A percentile compares a stretch with the other conserved stretches of the same genome.
phyloP scores from a whole-genome alignment of 2,888 invertebrate species.

The Liopterus haemorrhoidalis region DNA sequence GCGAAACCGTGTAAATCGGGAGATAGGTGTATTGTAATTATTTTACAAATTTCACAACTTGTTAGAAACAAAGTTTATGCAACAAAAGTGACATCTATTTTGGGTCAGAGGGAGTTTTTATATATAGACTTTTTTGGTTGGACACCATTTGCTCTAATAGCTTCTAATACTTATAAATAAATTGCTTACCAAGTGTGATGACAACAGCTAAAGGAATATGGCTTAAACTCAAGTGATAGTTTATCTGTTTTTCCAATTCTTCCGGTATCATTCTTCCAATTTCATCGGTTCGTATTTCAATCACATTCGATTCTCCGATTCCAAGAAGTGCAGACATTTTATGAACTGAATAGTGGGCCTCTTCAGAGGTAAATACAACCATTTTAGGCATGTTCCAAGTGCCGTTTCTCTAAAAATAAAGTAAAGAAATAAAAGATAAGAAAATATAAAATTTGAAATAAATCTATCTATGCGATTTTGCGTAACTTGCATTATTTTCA shows the following conservation, averaged over 20 bases:
- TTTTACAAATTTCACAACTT: too few relatives aligned
- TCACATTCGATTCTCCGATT: slow-evolving; percentile 53
- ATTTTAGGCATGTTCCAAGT: slow-evolving; percentile 43
- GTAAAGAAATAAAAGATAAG: too few relatives aligned
- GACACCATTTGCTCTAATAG: too few relatives aligned
- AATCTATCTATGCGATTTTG: neutral
- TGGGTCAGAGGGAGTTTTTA: neutral
- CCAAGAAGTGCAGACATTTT: slow-evolving; percentile 55
- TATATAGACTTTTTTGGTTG: slow-evolving; percentile 8
- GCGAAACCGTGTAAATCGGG: too few relatives aligned
- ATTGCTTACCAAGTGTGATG: slow-evolving; percentile 43
- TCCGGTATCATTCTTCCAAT: slow-evolving; percentile 43
- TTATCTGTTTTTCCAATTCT: slow-evolving; percentile 42
- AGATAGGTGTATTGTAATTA: too few relatives aligned
- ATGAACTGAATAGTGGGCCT: slow-evolving; percentile 57
- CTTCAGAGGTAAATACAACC: slow-evolving; percentile 51
- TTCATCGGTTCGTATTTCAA: slow-evolving; percentile 45
- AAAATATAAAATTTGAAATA: neutral
- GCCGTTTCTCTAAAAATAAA: slow-evolving; percentile 42
- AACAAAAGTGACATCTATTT: too few relatives aligned
- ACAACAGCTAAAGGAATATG: slow-evolving; percentile 47
- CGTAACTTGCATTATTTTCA: too few relatives aligned
- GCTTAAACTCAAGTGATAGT: slow-evolving; percentile 38
- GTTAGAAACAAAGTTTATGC: too few relatives aligned
- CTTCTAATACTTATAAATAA: neutral